Base-by-base conservation (phyloP, 2,113 vertebrate genomes). In the Peromyscus californicus region DNA sequence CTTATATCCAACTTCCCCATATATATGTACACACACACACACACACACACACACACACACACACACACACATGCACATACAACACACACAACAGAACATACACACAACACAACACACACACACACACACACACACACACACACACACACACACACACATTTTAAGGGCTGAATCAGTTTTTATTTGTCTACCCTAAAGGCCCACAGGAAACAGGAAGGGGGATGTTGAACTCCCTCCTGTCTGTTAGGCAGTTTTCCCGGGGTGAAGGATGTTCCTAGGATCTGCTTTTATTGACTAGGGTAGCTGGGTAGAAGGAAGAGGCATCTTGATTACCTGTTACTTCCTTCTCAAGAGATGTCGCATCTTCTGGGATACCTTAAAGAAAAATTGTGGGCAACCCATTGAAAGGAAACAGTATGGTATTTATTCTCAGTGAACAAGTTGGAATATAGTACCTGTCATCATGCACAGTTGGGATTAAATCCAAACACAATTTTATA, bases 301-400 rank as follows among this genome's bases (percentile, higher is more conserved):
- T 48, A 48, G n/a, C 51, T 94, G 61, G 16, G 54, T 13, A 72
- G 69, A 79, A 22, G 72, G 54, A 51, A 89, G 33, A 21, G 26
- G 59, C 15, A 63, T 90, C 57, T 45, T 78, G 22, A 70, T 84
- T 90, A 51, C 21, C 33, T 65, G 51, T 67, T 76, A 22, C 1
- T 93, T 87, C 57, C 31, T 92, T 86, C 74, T 82, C 33, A 84
- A 87, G 69, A 93, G 42, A 91, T 70, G 33, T 1, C 22, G 16
- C 21, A 26, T 94, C 63, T 79, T 59, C 39, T 48, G 59, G 69
- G 78, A 94, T 85, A 31, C 21, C 93, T 70, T 94, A 93, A 95
- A 95, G 74, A 10, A 75, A 92, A 88, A 16, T 86, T 70, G 29
- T 82, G 45, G 42, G 59, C n/a, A 69, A 83, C 29, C 67, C 42